These are phyloP conservation scores for Stylophora pistillata DNA, from an alignment of 64 coral and sea anemone genomes.

Conservation along the genomic window DNA sequence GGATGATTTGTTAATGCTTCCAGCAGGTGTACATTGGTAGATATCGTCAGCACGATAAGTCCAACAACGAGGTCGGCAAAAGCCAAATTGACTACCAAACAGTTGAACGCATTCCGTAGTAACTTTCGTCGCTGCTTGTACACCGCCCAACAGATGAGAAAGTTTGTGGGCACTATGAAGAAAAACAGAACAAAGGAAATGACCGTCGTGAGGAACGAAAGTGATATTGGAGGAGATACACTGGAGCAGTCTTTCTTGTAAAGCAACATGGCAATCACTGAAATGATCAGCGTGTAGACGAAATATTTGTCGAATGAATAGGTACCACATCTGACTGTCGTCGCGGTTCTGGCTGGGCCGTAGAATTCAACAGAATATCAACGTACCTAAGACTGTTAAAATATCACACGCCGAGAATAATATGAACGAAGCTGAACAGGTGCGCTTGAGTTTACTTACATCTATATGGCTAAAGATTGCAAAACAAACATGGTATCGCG, in stretches of 20 bases:
- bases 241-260: neutral
- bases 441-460: no score
- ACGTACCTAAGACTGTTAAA: no score
- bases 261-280: no score
- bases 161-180: slow-evolving; percentile 53
- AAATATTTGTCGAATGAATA: no score
- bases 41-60: slow-evolving; percentile 49
- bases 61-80: slow-evolving; percentile 69
- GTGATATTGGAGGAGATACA: slow-evolving; percentile 16
- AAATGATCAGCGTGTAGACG: no score
- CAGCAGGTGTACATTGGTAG: slow-evolving; percentile 35
- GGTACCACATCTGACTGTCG: no score
- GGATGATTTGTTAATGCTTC: slow-evolving; percentile 33
- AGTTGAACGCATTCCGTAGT: slow-evolving; percentile 62
- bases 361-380: no score
- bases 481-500: no score
- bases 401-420: no score
- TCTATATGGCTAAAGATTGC: no score
- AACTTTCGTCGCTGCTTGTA: slow-evolving; percentile 48
- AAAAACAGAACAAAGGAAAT: slow-evolving; percentile 45
- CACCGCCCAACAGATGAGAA: slow-evolving; percentile 60
- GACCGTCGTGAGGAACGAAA: slow-evolving; percentile 52
- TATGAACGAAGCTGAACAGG: no score
- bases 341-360: no score
- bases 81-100: slow-evolving; percentile 65